Evolutionary conservation across 2,797 vertebrate species (phyloP).

Genomic region (Mormyrops attenuatus): DNA sequence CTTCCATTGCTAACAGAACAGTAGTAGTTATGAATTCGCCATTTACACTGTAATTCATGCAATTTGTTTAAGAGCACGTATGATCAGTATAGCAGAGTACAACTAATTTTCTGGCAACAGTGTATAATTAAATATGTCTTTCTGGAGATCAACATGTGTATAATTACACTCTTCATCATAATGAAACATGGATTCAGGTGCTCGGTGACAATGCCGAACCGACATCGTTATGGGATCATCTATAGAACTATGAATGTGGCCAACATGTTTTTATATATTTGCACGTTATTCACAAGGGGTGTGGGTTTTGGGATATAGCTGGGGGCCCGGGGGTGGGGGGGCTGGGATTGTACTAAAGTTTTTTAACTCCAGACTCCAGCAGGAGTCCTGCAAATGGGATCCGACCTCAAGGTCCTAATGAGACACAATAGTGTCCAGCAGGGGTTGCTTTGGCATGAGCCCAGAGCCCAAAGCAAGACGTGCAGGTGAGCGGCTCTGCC

Average conservation of each 20-base stretch:
- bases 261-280: not conserved
- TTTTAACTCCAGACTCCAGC: not conserved
- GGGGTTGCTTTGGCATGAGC: not conserved
- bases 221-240: not conserved
- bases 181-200: not conserved
- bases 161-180: conserved; percentile 1
- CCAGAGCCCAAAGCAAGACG: not conserved
- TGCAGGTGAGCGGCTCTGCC: not conserved
- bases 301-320: not conserved
- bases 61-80: not conserved
- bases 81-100: not conserved
- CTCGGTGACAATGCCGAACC: not conserved
- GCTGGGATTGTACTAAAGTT: not conserved
- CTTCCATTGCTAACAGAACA: not conserved
- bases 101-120: not conserved
- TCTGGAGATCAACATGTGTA: not conserved
- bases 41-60: not conserved
- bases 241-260: not conserved
- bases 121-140: conserved; percentile 5
- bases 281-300: not conserved
- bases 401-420: not conserved
- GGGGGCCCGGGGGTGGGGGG: not conserved
- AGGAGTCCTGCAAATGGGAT: not conserved
- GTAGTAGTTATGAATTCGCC: not conserved
- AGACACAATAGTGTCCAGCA: not conserved